Evolutionary conservation across 1,140 invertebrate genomes (phyloP).

Genomic region (Zaprionus africanus): DNA sequence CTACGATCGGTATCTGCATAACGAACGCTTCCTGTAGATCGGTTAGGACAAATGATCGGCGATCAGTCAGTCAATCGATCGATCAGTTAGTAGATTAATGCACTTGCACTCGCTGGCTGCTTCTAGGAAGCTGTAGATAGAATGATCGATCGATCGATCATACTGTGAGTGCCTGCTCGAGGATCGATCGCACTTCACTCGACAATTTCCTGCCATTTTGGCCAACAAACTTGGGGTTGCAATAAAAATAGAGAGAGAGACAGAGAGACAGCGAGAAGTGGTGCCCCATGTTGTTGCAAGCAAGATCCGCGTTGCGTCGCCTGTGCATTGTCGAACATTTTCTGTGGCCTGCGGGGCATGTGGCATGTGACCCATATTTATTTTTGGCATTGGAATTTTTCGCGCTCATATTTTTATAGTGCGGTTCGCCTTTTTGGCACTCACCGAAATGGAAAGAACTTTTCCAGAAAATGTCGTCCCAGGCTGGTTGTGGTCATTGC

Average conservation of each 20-base stretch:
- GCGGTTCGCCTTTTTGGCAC: conserved; percentile 23
- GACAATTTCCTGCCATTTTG: conserved; percentile 27
- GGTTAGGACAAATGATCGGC: background rate
- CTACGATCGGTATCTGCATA: conserved; percentile 3
- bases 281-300: conserved; percentile 29
- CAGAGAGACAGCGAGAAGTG: conserved; percentile 11
- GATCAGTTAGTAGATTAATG: background rate
- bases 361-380: conserved; percentile 73
- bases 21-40: background rate
- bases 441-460: conserved; percentile 78
- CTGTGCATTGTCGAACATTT: conserved; percentile 43
- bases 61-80: background rate
- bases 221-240: background rate
- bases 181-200: conserved; percentile 23
- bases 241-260: conserved; percentile 40
- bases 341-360: conserved; percentile 29
- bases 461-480: conserved; percentile 74
- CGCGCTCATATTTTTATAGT: conserved; percentile 17
- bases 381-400: conserved; percentile 65
- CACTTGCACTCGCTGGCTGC: background rate
- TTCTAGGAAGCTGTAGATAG: conserved; percentile 1
- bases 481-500: conserved; percentile 69
- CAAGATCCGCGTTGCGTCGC: conserved; percentile 20
- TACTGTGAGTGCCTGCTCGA: background rate
- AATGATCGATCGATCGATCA: conserved; percentile 10